Evolutionary conservation across 2,113 vertebrate species (phyloP).

Genomic region (Pseudopodoces humilis): DNA sequence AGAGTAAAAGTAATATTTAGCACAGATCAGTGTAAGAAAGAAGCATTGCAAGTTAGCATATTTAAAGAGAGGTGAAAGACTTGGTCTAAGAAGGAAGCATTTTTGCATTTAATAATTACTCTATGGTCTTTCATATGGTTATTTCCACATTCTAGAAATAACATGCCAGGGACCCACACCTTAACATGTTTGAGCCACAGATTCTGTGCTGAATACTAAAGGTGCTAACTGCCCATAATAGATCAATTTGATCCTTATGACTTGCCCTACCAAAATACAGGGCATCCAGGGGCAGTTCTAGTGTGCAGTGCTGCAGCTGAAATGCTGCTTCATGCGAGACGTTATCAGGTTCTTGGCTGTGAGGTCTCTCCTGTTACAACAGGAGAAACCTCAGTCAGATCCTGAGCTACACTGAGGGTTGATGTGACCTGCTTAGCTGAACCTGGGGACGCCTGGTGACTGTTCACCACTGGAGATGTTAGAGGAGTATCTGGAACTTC

Average conservation of each 20-base stretch:
- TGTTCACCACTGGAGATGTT: neutral
- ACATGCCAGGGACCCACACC: neutral
- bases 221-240: fast-evolving
- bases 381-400: neutral
- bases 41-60: neutral
- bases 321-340: fast-evolving
- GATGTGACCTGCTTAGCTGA: neutral
- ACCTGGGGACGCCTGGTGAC: neutral
- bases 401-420: neutral
- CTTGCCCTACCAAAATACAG: neutral
- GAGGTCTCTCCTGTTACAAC: neutral
- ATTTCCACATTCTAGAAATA: neutral
- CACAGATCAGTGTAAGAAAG: neutral
- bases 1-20: neutral
- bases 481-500: neutral
- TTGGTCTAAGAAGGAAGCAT: neutral
- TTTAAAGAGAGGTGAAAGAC: neutral
- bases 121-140: neutral
- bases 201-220: neutral
- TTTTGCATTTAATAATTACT: neutral
- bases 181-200: neutral
- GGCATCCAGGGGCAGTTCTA: neutral
- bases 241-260: neutral
- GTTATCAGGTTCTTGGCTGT: neutral
- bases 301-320: neutral